Conservation (phyloP, 2,888 invertebrate genomes). For the Idaea straminata region DNA sequence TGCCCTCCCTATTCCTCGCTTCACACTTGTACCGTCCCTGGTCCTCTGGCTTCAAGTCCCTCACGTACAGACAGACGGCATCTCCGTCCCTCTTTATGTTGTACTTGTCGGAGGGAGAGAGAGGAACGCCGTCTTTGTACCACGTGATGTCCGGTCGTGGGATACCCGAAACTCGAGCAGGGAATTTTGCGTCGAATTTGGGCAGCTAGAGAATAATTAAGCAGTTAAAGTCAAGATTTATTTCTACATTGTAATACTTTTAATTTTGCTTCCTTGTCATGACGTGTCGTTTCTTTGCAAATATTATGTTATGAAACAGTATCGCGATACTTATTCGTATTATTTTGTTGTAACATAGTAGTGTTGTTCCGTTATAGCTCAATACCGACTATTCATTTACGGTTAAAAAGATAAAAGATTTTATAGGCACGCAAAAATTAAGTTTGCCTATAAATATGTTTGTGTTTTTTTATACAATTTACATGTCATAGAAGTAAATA, state of each 20-base stretch:
- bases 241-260: not conserved
- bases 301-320: no score
- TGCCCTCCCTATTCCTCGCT: conserved; percentile 90
- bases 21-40: conserved; percentile 88
- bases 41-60: conserved; percentile 84
- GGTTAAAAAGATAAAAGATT: no score
- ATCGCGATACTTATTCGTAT: no score
- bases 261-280: no score
- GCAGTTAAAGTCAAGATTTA: not conserved
- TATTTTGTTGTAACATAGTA: no score
- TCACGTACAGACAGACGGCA: conserved; percentile 86
- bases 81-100: conserved; percentile 88
- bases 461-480: no score
- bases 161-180: conserved; percentile 88
- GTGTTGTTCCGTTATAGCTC: no score
- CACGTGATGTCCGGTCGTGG: conserved; percentile 92
- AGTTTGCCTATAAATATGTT: no score
- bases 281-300: no score
- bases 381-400: no score
- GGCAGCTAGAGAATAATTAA: conserved; percentile 76
- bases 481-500: no score
- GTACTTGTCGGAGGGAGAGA: conserved; percentile 86
- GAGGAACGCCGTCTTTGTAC: conserved; percentile 90
- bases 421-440: no score
- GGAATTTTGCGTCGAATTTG: conserved; percentile 89